Evolutionary conservation across 2,113 vertebrate genomes (phyloP).

Genomic region (Gambusia affinis): DNA sequence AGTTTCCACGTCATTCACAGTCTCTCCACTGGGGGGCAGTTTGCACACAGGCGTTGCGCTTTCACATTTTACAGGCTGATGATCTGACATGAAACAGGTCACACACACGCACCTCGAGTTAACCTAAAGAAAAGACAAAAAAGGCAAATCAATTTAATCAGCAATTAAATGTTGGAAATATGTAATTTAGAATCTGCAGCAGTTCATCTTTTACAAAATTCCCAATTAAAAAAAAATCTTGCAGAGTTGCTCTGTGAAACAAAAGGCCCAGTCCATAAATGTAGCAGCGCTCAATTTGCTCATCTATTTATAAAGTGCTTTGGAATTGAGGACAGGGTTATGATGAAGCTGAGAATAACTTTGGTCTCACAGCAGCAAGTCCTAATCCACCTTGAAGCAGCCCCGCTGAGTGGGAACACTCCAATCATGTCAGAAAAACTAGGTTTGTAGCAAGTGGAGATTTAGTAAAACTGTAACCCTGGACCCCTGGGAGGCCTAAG

Average conservation of each 20-base stretch:
- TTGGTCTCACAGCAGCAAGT: constrained; percentile 45
- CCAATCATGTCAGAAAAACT: constrained; percentile 37
- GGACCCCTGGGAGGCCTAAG: no score
- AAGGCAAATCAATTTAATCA: not conserved
- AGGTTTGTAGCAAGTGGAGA: constrained; percentile 30
- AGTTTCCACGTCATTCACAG: not conserved
- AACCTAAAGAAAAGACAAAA: constrained; percentile 34
- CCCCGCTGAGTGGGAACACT: constrained; percentile 26
- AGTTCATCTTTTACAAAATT: constrained; percentile 14
- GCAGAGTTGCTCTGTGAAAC: not conserved
- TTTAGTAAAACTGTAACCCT: no score
- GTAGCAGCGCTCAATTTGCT: constrained; percentile 49
- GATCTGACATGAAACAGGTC: not conserved
- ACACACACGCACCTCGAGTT: not conserved
- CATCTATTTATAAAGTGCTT: constrained; percentile 57
- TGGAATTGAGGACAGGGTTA: constrained; percentile 57
- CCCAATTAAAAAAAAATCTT: no score
- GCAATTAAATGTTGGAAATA: no score
- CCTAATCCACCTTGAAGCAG: constrained; percentile 58
- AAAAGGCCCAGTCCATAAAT: constrained; percentile 31
- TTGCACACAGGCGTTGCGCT: not conserved
- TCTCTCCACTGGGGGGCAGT: constrained; percentile 38
- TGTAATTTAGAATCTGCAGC: not conserved
- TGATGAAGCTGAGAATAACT: constrained; percentile 68
- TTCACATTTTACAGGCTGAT: not conserved